phyloP scores from a whole-genome alignment of 2,888 invertebrate species.

The Stegophylla sp. region DNA sequence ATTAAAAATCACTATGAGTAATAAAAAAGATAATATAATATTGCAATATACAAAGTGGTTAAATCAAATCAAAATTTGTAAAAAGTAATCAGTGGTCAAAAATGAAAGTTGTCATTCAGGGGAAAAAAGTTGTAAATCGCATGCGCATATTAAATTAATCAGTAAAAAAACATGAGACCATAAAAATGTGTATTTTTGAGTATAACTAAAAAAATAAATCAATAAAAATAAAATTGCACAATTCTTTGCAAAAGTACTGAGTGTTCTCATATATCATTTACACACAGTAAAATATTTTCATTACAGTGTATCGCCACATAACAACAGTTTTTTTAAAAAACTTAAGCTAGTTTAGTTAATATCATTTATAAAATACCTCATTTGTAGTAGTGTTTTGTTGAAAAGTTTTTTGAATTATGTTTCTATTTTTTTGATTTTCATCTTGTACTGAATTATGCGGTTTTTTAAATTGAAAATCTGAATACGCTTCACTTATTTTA shows the following conservation, averaged over 20 bases:
- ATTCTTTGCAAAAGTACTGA: no score
- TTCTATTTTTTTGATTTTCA: background rate
- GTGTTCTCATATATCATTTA: background rate
- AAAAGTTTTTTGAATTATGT: background rate
- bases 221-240: no score
- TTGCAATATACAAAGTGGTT: no score
- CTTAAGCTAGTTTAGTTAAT: background rate
- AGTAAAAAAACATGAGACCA: background rate
- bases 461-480: constrained; percentile 33
- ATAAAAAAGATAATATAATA: no score
- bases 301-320: background rate
- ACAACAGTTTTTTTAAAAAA: background rate
- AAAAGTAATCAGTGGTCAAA: no score
- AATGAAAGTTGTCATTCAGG: no score
- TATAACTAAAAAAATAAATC: no score
- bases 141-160: background rate
- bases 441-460: background rate
- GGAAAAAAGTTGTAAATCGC: no score
- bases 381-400: background rate
- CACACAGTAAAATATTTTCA: background rate
- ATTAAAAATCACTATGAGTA: no score
- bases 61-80: no score
- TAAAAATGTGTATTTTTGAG: background rate
- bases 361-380: constrained; percentile 1
- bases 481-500: background rate